phyloP scores from a whole-genome alignment of 37 sponge, comb jelly and placozoan genomes.

The Dysidea cf. avara region DNA sequence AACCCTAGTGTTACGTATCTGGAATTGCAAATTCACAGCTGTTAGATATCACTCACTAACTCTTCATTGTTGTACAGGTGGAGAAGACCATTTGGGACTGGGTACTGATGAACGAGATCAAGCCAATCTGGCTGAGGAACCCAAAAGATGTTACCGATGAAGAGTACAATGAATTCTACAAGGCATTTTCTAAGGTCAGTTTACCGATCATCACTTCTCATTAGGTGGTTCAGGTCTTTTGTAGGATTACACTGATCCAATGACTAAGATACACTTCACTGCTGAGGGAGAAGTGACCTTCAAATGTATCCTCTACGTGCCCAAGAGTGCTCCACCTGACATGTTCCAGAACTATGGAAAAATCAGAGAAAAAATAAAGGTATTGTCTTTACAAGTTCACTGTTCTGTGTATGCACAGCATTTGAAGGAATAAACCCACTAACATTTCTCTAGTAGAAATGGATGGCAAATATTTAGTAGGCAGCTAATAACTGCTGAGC shows the following conservation, averaged over 20 bases:
- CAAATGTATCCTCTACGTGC: slow-evolving; percentile 91
- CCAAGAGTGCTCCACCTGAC: slow-evolving; percentile 82
- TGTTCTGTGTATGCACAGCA: too few relatives aligned
- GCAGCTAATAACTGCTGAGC: too few relatives aligned
- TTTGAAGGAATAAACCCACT: too few relatives aligned
- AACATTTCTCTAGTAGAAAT: too few relatives aligned
- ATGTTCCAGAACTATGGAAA: slow-evolving; percentile 80
- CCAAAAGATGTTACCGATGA: slow-evolving; percentile 92
- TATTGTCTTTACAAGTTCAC: too few relatives aligned
- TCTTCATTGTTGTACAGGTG: slow-evolving; percentile 43
- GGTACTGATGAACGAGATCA: slow-evolving; percentile 93
- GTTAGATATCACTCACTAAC: too few relatives aligned
- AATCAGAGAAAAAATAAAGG: slow-evolving; percentile 75
- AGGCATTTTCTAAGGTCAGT: slow-evolving; percentile 81
- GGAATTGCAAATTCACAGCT: too few relatives aligned
- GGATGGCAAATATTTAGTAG: too few relatives aligned
- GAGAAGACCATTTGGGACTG: slow-evolving; percentile 99
- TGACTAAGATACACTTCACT: slow-evolving; percentile 93
- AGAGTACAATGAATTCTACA: slow-evolving; percentile 92
- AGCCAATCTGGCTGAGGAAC: slow-evolving; percentile 95
- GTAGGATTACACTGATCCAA: slow-evolving; percentile 73
- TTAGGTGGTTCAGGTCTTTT: neutral
- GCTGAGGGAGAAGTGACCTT: slow-evolving; percentile 99
- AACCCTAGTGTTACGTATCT: too few relatives aligned
- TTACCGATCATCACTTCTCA: neutral